Percentiles rank a stretch among this genome's conserved stretches.
Conservation (phyloP, 2,113 vertebrate genomes). For the Calypte anna region DNA sequence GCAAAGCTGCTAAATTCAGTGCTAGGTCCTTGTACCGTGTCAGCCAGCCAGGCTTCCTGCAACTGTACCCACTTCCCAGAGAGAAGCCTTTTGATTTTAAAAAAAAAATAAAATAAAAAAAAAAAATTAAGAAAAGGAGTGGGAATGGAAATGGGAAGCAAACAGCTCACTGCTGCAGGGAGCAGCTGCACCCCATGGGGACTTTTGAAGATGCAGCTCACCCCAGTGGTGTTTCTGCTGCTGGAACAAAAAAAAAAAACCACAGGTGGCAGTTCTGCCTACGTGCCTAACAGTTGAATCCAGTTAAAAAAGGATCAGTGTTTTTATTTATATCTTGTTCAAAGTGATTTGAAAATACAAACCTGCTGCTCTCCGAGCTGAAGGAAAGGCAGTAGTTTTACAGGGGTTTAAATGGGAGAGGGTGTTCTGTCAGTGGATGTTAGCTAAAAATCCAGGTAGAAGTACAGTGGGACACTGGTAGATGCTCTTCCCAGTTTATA, state of each 20-base stretch:
- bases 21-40: neutral
- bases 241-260: neutral
- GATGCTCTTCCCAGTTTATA: neutral
- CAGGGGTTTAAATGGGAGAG: neutral
- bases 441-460: neutral
- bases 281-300: conserved; percentile 1
- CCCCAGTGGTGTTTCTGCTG: neutral
- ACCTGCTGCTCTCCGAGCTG: rapidly evolving
- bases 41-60: neutral
- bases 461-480: neutral
- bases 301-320: neutral
- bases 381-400: neutral
- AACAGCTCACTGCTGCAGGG: rapidly evolving
- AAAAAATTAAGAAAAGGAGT: neutral
- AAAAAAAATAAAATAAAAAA: neutral
- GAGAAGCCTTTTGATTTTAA: neutral
- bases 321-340: neutral
- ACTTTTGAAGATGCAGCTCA: neutral
- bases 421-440: neutral
- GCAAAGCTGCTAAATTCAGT: neutral
- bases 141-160: neutral
- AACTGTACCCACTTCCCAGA: neutral
- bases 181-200: neutral
- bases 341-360: neutral
- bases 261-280: neutral